A percentile compares a stretch with the other conserved stretches of the same genome.
phyloP scores from a whole-genome alignment of 1,140 invertebrate genomes.

The Drosophila sulfurigaster region DNA sequence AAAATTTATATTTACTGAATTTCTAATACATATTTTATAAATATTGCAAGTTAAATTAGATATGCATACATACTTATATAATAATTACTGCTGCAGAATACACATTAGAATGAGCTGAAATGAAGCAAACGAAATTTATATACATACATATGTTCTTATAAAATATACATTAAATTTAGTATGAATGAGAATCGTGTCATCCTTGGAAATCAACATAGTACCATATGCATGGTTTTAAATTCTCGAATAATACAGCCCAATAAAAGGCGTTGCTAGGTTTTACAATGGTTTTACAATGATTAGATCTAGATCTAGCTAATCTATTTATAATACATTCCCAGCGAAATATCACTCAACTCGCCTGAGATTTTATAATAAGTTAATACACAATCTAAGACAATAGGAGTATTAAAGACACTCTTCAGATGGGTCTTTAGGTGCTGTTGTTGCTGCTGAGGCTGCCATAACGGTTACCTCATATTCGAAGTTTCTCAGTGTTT shows the following conservation, averaged over 20 bases:
- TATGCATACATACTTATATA: no score
- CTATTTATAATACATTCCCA: constrained; percentile 45
- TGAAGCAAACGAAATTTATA: no score
- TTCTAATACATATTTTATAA: no score
- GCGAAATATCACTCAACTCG: constrained; percentile 9
- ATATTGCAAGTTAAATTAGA: no score
- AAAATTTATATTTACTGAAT: no score
- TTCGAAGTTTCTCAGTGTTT: constrained; percentile 12
- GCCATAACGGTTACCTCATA: constrained; percentile 36
- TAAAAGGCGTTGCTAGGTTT: not conserved
- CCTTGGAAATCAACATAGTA: no score
- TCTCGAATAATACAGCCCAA: not conserved
- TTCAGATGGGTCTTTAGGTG: constrained; percentile 5
- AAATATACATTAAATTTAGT: no score
- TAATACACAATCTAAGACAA: constrained; percentile 36
- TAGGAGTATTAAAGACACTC: constrained; percentile 33
- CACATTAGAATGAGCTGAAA: no score
- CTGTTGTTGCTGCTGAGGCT: constrained; percentile 10
- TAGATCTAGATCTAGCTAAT: constrained; percentile 34
- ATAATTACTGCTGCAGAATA: no score
- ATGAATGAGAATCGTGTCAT: no score
- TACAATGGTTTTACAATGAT: constrained; percentile 1
- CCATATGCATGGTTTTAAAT: no score
- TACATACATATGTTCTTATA: no score
- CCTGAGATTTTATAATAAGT: constrained; percentile 61